Conservation (phyloP, 2,113 vertebrate species). For the Myrmecophaga tridactyla region DNA sequence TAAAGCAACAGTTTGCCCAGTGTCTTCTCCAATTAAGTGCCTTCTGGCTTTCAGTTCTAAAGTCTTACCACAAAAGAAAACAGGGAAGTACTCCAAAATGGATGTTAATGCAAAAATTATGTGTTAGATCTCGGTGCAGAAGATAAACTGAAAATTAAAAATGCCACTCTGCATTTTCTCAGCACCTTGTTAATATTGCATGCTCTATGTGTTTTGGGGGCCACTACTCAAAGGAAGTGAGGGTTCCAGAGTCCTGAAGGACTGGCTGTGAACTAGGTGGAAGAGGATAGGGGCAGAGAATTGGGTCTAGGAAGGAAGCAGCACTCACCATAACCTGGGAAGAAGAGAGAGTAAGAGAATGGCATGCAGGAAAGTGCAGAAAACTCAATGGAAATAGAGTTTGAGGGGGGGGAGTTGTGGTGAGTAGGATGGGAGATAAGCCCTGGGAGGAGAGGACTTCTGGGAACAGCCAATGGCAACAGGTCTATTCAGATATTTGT, state of each 20-base stretch:
- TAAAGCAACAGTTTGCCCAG: background rate
- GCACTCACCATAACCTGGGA: background rate
- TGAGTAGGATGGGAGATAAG: background rate
- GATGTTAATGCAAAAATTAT: background rate
- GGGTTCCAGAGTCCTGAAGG: background rate
- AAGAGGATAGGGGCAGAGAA: background rate
- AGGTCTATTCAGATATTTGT: background rate
- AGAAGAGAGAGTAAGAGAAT: background rate
- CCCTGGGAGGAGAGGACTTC: background rate
- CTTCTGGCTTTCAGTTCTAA: background rate
- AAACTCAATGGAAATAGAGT: background rate
- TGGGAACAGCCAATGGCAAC: background rate
- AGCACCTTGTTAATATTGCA: background rate
- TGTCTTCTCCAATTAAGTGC: background rate
- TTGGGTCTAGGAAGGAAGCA: background rate
- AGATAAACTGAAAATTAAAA: slow-evolving; percentile 2
- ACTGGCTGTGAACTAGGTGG: background rate
- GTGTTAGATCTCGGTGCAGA: background rate
- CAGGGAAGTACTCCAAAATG: background rate
- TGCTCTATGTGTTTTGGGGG: background rate
- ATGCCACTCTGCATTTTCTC: background rate
- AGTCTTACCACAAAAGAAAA: background rate
- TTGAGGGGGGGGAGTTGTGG: background rate
- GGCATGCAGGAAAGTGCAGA: background rate
- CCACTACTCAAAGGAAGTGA: background rate